Evolutionary conservation across 2,797 vertebrate genomes (phyloP).

Genomic region (Acropternis orthonyx): DNA sequence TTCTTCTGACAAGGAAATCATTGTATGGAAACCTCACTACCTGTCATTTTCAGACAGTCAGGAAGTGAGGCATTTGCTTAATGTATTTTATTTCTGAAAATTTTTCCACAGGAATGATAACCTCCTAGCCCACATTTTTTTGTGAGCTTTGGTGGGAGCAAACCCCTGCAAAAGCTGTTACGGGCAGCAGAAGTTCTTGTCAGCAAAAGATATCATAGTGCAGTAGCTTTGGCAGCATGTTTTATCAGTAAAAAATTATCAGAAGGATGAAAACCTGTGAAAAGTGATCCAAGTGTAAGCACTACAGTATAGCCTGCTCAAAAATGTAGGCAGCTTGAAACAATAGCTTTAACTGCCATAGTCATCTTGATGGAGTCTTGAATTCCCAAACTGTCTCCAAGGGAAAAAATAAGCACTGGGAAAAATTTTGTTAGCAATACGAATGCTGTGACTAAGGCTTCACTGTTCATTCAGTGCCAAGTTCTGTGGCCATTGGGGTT

Average conservation of each 20-base stretch:
- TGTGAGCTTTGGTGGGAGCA: background rate
- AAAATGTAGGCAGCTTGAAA: background rate
- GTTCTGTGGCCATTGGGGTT: background rate
- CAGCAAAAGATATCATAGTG: background rate
- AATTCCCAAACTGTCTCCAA: background rate
- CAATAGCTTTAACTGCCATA: background rate
- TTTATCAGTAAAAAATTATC: background rate
- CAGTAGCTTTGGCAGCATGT: background rate
- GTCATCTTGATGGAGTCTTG: background rate
- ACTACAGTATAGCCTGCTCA: background rate
- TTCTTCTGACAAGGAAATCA: conserved; percentile 13
- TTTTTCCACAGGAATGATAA: conserved; percentile 30
- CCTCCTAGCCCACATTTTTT: background rate
- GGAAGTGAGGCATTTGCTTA: background rate
- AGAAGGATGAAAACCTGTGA: background rate
- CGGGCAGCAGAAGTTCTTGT: background rate
- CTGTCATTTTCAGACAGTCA: background rate
- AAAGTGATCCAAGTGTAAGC: background rate
- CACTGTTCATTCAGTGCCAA: background rate
- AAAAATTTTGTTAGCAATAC: background rate
- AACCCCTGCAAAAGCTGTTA: background rate
- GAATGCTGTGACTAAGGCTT: background rate
- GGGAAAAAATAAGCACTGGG: background rate
- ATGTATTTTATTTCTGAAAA: background rate
- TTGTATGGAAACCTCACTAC: conserved; percentile 8